Evolutionary conservation across 2,113 vertebrate genomes (phyloP).

Genomic region (Otus sunia): DNA sequence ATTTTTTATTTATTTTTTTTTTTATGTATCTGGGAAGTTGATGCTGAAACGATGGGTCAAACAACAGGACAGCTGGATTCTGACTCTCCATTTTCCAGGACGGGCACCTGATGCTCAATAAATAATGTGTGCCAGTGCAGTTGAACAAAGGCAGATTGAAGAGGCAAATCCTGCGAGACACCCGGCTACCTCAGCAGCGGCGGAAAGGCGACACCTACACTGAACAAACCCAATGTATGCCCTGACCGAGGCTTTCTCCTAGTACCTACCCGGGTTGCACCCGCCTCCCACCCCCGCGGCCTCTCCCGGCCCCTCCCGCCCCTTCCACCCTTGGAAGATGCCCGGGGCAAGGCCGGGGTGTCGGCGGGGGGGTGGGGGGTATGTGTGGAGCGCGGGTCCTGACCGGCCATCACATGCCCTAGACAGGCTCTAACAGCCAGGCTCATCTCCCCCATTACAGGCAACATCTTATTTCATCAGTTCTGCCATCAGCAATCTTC

Average conservation of each 20-base stretch:
- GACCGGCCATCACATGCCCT: not conserved
- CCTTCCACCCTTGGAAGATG: not conserved
- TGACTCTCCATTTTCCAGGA: not conserved
- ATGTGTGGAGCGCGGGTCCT: too few relatives aligned
- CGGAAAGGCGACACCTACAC: not conserved
- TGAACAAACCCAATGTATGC: not conserved
- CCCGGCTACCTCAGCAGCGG: not conserved
- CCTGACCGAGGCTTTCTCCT: not conserved
- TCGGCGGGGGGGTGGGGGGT: too few relatives aligned
- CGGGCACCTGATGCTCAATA: not conserved
- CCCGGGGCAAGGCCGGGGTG: not conserved
- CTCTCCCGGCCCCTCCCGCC: not conserved
- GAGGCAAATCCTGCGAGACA: not conserved
- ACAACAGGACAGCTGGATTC: not conserved
- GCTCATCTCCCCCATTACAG: not conserved
- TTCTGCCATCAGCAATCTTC: not conserved
- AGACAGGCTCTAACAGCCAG: not conserved
- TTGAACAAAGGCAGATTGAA: not conserved
- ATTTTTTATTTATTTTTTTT: not conserved
- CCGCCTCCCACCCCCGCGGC: accelerated
- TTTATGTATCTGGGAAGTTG: not conserved
- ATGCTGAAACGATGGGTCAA: not conserved
- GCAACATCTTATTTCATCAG: not conserved
- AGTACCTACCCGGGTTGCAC: accelerated
- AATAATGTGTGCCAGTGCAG: not conserved